These are phyloP conservation scores for Columba livia DNA, from an alignment of 2,113 vertebrate genomes.

Conservation along the genomic window DNA sequence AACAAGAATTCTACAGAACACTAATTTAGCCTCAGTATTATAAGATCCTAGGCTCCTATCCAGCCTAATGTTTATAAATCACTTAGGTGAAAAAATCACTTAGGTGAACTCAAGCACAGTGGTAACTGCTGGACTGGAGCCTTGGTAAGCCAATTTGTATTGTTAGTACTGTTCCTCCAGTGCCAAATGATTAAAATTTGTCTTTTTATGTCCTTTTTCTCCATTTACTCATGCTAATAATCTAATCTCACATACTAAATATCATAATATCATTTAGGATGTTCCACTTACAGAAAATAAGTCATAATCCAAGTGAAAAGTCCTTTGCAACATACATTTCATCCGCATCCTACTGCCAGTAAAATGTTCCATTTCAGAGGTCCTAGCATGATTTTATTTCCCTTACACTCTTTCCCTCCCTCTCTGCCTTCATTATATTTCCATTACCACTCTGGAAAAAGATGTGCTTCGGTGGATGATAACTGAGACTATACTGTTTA, in stretches of 20 bases:
- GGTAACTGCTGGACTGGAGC: background rate
- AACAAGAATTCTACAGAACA: background rate
- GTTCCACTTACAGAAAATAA: background rate
- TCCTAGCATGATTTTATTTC: constrained; percentile 1
- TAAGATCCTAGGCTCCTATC: background rate
- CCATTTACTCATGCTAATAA: background rate
- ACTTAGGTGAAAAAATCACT: background rate
- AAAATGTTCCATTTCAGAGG: constrained; percentile 18
- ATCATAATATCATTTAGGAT: background rate
- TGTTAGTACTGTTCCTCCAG: background rate
- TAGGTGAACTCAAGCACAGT: background rate
- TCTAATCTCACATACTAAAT: background rate
- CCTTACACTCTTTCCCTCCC: background rate
- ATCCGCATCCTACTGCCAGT: background rate
- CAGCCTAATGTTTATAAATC: background rate
- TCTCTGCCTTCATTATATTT: background rate
- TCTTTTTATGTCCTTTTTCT: background rate
- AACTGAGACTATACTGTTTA: background rate
- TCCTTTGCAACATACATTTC: background rate
- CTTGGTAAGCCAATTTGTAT: background rate
- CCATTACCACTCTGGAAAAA: constrained; percentile 7
- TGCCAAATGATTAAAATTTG: background rate
- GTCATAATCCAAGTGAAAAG: background rate
- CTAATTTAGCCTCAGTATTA: background rate
- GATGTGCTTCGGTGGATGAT: background rate